phyloP scores from a whole-genome alignment of 1,140 invertebrate species.

The Conus ventricosus region DNA sequence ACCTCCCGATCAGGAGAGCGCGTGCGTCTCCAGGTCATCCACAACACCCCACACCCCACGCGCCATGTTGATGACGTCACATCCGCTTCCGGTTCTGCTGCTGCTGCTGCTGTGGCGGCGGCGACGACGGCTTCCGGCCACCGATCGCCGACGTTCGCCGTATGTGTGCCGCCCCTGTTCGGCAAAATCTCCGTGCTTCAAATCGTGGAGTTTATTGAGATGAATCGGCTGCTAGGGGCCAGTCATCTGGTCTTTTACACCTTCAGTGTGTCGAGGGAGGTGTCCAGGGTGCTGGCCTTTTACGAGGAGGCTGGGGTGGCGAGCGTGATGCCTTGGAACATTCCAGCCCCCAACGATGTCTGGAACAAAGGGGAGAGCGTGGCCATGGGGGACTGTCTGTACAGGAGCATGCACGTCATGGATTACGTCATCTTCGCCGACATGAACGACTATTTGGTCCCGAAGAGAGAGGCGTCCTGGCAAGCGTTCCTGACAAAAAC shows the following conservation, averaged over 20 bases:
- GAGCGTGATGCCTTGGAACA: conserved; percentile 34
- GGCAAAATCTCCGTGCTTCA: conserved; percentile 34
- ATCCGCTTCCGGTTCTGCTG: neutral
- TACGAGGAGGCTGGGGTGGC: conserved; percentile 37
- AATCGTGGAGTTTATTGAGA: conserved; percentile 42
- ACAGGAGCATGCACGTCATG: conserved; percentile 39
- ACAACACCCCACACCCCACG: neutral
- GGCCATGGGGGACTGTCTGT: conserved; percentile 43
- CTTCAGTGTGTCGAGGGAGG: conserved; percentile 26
- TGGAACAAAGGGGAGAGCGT: conserved; percentile 39
- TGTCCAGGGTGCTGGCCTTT: conserved; percentile 31
- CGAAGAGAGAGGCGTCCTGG: neutral
- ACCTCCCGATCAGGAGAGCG: neutral
- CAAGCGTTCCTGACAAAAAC: neutral
- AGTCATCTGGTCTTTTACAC: conserved; percentile 39
- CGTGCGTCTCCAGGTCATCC: neutral
- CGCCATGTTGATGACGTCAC: neutral
- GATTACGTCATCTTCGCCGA: conserved; percentile 37
- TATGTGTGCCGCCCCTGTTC: conserved; percentile 34
- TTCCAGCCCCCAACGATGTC: conserved; percentile 31
- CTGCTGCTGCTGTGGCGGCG: too few relatives aligned
- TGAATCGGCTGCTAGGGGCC: conserved; percentile 35
- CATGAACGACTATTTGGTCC: conserved; percentile 42
- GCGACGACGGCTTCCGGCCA: too few relatives aligned
- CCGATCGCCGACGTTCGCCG: conserved; percentile 5